Conservation (phyloP, 2,797 vertebrate genomes). For the Rhynchotus rufescens region DNA sequence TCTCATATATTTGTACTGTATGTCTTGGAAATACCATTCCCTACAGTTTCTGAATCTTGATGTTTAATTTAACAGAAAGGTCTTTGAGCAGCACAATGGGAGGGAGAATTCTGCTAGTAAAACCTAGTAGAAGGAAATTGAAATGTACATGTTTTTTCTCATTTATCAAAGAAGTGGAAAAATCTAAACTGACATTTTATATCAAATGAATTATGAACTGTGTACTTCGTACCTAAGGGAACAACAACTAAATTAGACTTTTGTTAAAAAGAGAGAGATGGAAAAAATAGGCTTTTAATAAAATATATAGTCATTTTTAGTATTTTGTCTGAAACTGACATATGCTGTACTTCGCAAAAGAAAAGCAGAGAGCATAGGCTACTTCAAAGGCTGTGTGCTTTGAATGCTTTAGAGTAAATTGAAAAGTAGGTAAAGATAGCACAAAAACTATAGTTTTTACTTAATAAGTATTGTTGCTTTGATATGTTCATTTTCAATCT, state of each 20-base stretch:
- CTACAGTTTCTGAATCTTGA: constrained; percentile 79
- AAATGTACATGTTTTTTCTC: constrained; percentile 82
- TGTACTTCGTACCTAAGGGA: constrained; percentile 81
- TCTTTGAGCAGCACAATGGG: constrained; percentile 79
- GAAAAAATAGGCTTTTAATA: constrained; percentile 75
- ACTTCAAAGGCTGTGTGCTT: constrained; percentile 14
- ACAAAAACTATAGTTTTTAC: background rate
- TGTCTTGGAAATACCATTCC: constrained; percentile 76
- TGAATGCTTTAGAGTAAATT: constrained; percentile 8
- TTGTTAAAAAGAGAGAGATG: constrained; percentile 64
- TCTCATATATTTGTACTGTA: constrained; percentile 67
- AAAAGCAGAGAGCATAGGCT: background rate
- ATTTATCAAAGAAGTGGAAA: constrained; percentile 81
- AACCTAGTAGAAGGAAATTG: constrained; percentile 76
- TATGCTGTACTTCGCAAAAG: background rate
- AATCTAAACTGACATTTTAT: constrained; percentile 83
- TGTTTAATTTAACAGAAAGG: constrained; percentile 83
- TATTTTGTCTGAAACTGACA: constrained; percentile 52
- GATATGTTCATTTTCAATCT: constrained; percentile 12
- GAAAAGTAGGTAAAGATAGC: background rate
- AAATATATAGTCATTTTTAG: constrained; percentile 74
- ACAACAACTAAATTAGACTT: constrained; percentile 83
- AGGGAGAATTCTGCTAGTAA: constrained; percentile 64
- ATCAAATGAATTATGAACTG: constrained; percentile 86
- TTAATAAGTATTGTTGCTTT: constrained; percentile 20